phyloP scores from a whole-genome alignment of 1,140 invertebrate genomes.

The Oncopodura yosiiana region DNA sequence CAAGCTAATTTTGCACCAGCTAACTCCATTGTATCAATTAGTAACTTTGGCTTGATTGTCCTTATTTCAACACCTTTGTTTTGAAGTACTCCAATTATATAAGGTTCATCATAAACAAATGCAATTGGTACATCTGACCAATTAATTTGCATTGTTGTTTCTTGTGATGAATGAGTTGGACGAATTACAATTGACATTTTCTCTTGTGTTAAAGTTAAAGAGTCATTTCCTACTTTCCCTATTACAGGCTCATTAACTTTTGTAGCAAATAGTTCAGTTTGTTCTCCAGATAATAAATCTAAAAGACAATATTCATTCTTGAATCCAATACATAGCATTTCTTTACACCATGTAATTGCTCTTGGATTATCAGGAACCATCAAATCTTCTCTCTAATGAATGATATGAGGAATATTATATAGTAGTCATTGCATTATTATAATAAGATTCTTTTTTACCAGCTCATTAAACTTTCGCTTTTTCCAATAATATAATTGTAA shows the following conservation, averaged over 20 bases:
- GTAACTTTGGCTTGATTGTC: constrained; percentile 57
- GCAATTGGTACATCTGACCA: constrained; percentile 71
- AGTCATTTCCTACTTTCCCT: constrained; percentile 58
- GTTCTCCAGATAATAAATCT: constrained; percentile 45
- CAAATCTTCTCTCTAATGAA: constrained; percentile 49
- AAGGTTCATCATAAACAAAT: constrained; percentile 82
- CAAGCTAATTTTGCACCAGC: constrained; percentile 26
- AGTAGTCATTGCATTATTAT: too few species aligned
- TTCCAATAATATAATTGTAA: constrained; percentile 85
- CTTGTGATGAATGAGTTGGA: constrained; percentile 49
- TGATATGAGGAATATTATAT: constrained; percentile 12
- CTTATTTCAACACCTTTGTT: constrained; percentile 69
- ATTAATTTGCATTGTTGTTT: constrained; percentile 53
- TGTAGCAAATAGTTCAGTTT: constrained; percentile 73
- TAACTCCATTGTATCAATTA: constrained; percentile 61
- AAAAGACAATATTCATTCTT: constrained; percentile 70
- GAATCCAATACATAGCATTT: constrained; percentile 72
- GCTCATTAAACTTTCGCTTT: constrained; percentile 65
- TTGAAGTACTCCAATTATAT: constrained; percentile 68
- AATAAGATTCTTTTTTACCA: too few species aligned
- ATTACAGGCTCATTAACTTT: constrained; percentile 73
- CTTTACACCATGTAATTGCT: constrained; percentile 72
- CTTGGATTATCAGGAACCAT: constrained; percentile 71
- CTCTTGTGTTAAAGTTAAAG: constrained; percentile 69
- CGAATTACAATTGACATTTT: constrained; percentile 73